These are phyloP conservation scores for Gallinago solitaria DNA, from an alignment of 2,797 vertebrate genomes.

Conservation along the genomic window DNA sequence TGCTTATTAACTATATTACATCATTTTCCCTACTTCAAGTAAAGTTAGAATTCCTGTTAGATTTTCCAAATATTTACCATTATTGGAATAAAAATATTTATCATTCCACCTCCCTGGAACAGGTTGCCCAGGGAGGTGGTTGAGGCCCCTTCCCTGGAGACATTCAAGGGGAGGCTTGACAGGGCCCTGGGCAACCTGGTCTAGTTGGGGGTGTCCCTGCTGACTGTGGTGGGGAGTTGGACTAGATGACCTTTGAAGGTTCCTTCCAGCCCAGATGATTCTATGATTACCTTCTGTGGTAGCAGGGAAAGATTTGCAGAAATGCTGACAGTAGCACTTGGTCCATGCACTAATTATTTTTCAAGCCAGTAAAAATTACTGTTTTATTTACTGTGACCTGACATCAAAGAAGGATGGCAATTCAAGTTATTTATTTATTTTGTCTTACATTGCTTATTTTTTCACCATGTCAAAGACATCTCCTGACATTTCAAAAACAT, in stretches of 20 bases:
- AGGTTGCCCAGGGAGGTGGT: too few relatives aligned
- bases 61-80: background rate
- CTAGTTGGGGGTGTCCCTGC: too few relatives aligned
- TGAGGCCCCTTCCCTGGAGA: too few relatives aligned
- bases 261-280: too few relatives aligned
- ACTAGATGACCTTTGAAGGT: too few relatives aligned
- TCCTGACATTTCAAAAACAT: background rate
- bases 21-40: background rate
- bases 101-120: too few relatives aligned
- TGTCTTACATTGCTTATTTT: background rate
- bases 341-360: background rate
- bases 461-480: background rate
- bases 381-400: background rate
- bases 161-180: too few relatives aligned
- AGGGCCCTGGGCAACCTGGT: too few relatives aligned
- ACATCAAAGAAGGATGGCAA: background rate
- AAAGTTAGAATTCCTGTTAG: background rate
- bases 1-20: background rate
- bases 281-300: background rate
- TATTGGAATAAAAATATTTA: too few relatives aligned
- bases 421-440: background rate
- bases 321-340: background rate
- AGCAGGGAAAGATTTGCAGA: background rate
- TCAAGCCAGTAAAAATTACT: background rate
- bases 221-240: too few relatives aligned